A percentile compares a stretch with the other conserved stretches of the same genome.
Evolutionary conservation across 2,888 invertebrate genomes (phyloP).

Genomic region (Drosophila ustulata): DNA sequence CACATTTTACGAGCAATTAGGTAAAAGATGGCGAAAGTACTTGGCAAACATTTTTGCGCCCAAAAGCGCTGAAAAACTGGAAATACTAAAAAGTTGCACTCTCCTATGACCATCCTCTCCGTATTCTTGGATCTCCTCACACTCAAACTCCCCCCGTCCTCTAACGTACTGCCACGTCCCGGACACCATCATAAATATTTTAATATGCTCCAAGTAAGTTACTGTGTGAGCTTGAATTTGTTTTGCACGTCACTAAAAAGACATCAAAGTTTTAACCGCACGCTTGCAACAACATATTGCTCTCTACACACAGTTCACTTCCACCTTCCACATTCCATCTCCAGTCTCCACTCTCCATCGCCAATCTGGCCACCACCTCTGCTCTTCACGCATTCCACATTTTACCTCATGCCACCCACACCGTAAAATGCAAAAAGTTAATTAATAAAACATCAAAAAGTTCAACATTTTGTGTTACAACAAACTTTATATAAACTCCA

Average conservation of each 20-base stretch:
- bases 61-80: constrained; percentile 21
- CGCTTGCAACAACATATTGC: constrained; percentile 49
- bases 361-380: neutral
- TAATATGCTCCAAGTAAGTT: constrained; percentile 66
- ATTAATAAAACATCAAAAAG: constrained; percentile 81
- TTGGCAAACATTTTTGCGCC: constrained; percentile 59
- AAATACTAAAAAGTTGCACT: constrained; percentile 45
- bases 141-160: neutral
- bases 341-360: neutral
- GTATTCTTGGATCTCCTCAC: neutral
- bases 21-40: constrained; percentile 71
- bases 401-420: neutral
- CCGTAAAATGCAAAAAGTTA: constrained; percentile 75
- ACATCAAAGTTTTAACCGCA: constrained; percentile 79
- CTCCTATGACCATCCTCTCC: neutral
- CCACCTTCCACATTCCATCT: neutral
- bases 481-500: constrained; percentile 79
- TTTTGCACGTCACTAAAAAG: constrained; percentile 75
- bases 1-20: constrained; percentile 77
- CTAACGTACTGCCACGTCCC: constrained; percentile 2
- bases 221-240: constrained; percentile 45
- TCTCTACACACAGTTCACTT: constrained; percentile 21
- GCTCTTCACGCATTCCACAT: neutral
- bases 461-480: constrained; percentile 76
- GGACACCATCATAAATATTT: constrained; percentile 68